Evolutionary conservation across 2,888 invertebrate species (phyloP), one percentile per base, ranked within the genome.

Genomic region (Drosophila histrio): DNA sequence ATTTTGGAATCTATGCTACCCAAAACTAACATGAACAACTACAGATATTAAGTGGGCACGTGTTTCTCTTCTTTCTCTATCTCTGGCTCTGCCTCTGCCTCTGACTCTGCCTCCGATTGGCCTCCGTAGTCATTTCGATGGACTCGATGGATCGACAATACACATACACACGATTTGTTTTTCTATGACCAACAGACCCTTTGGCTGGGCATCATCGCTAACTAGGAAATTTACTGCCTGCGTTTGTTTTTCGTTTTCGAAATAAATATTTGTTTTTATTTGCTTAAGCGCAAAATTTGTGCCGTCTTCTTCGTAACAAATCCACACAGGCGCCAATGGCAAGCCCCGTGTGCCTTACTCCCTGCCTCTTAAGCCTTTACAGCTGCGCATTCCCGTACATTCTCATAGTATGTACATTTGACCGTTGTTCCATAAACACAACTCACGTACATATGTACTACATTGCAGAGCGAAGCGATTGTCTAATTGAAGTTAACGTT

Each of bases 31-130:
- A 60, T 49, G 53, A 28, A 43, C 28, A 46, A 24, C 44, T 34
- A 52, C 28, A 59, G 39, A 28, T 87, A 75, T 85, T 75, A 78
- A 82, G 85, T 87, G 85, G 82, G 87, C 82, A 82, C 82, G 82
- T 82, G 82, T 87, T 85, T 61, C 69, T 22, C 43, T 17, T 2
- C 26, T 32, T 52, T 39, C 24, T 44, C 11, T n/a, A n/a, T n/a
- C n/a, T n/a, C n/a, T n/a, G n/a, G n/a, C n/a, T n/a, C n/a, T n/a
- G n/a, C n/a, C n/a, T n/a, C n/a, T n/a, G n/a, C n/a, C n/a, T n/a
- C n/a, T n/a, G n/a, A n/a, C n/a, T 21, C 21, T 41, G 44, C 38
- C n/a, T 21, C 21, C 38, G 44, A 34, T 43, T 11, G n/a, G 19
- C 28, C 49, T 24, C 13, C 19, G 30, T 28, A 32, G 30, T 15